Evolutionary conservation across 2,888 invertebrate species (phyloP).

Genomic region (Zele albiditarsus): DNA sequence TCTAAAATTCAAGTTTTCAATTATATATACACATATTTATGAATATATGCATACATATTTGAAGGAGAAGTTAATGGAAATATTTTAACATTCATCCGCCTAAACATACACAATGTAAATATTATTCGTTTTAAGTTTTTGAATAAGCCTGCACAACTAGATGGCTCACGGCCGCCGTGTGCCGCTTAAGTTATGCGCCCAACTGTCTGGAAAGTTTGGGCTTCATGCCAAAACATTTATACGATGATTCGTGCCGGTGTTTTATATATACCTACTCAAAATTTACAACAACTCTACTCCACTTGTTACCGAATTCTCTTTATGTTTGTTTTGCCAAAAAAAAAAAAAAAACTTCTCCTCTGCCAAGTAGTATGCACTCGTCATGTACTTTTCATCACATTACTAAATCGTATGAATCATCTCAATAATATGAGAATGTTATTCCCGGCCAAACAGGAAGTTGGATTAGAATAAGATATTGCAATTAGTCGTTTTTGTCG

Average conservation of each 20-base stretch:
- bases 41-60: neutral
- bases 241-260: conserved; percentile 33
- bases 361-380: too few species aligned
- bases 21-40: neutral
- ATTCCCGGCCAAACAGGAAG: too few species aligned
- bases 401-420: too few species aligned
- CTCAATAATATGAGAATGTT: too few species aligned
- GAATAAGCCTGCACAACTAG: neutral
- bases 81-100: conserved; percentile 18
- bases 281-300: conserved; percentile 13
- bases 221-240: conserved; percentile 59
- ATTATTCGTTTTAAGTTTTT: conserved; percentile 35
- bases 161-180: conserved; percentile 16
- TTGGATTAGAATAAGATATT: too few species aligned
- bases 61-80: conserved; percentile 1
- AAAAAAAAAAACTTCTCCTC: neutral
- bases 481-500: too few species aligned
- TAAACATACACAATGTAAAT: conserved; percentile 28
- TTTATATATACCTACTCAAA: conserved; percentile 16
- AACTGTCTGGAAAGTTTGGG: conserved; percentile 71
- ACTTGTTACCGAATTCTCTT: conserved; percentile 10
- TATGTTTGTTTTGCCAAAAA: neutral
- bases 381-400: too few species aligned
- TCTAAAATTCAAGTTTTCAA: neutral
- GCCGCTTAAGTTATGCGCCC: conserved; percentile 61